Conservation (phyloP, 2,888 invertebrate species). For the Abrostola tripartita region DNA sequence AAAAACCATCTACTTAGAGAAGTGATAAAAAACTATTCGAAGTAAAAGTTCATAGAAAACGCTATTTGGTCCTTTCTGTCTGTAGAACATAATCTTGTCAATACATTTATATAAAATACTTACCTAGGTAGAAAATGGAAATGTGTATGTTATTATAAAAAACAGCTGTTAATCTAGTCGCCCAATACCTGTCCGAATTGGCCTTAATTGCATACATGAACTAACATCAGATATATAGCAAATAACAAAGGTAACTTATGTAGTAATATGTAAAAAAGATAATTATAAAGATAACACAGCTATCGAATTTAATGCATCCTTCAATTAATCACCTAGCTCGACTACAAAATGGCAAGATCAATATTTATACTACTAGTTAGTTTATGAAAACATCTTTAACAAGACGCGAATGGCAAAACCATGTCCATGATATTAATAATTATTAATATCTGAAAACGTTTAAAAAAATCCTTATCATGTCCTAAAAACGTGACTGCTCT, state of each 20-base stretch:
- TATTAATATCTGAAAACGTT: too few relatives aligned
- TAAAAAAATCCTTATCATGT: too few relatives aligned
- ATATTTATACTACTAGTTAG: too few relatives aligned
- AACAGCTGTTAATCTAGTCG: conserved; percentile 34
- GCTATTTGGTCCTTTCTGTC: conserved; percentile 49
- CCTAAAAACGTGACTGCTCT: too few relatives aligned
- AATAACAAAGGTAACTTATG: not conserved
- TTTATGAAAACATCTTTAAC: too few relatives aligned
- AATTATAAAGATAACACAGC: not conserved
- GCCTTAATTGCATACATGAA: not conserved
- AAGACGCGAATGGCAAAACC: too few relatives aligned
- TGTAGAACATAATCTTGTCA: conserved; percentile 34
- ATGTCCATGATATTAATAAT: too few relatives aligned
- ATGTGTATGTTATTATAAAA: conserved; percentile 30
- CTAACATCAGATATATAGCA: not conserved
- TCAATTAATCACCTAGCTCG: not conserved
- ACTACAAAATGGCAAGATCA: conserved; percentile 2
- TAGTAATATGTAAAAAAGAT: not conserved
- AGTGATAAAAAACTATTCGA: not conserved
- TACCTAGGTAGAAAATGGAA: conserved; percentile 35
- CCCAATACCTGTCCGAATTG: conserved; percentile 15
- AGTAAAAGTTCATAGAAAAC: conserved; percentile 9
- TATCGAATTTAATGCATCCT: not conserved
- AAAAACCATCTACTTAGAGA: not conserved
- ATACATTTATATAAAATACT: conserved; percentile 37